A percentile compares a stretch with the other conserved stretches of the same genome.
Conservation (phyloP, 2,888 invertebrate genomes). For the Ceratothoa steindachneri region DNA sequence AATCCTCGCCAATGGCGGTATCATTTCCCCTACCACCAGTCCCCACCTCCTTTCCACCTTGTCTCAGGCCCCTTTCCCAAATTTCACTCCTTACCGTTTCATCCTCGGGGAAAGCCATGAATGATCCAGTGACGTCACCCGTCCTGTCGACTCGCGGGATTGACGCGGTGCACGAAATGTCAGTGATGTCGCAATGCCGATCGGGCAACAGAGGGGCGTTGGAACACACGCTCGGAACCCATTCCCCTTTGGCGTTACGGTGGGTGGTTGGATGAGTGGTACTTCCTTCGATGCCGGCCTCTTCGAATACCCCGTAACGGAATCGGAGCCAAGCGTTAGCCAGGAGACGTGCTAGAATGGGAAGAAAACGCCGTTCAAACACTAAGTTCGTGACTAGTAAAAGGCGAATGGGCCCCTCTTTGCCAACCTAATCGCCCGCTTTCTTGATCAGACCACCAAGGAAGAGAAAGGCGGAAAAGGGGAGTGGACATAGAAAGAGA, state of each 20-base stretch:
- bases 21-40: too few species aligned
- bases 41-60: too few species aligned
- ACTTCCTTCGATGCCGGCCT: constrained; percentile 31
- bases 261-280: constrained; percentile 39
- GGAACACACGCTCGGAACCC: constrained; percentile 41
- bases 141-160: not conserved
- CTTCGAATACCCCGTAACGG: constrained; percentile 45
- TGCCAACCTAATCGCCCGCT: too few species aligned
- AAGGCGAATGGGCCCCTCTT: too few species aligned
- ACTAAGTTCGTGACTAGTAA: not conserved
- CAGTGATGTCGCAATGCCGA: constrained; percentile 22
- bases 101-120: constrained; percentile 40
- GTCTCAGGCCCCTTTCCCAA: too few species aligned
- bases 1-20: too few species aligned
- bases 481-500: too few species aligned
- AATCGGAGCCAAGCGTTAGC: constrained; percentile 42
- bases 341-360: constrained; percentile 36
- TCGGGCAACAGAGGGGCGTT: constrained; percentile 20
- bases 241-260: constrained; percentile 33
- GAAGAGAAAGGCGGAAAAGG: too few species aligned
- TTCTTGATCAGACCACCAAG: too few species aligned
- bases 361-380: not conserved
- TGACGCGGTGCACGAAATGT: constrained; percentile 20
- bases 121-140: constrained; percentile 28
- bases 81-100: constrained; percentile 29